Evolutionary conservation across 2,888 invertebrate genomes (phyloP), one percentile per base, ranked within the genome.

Genomic region (Heliothis peltigera): DNA sequence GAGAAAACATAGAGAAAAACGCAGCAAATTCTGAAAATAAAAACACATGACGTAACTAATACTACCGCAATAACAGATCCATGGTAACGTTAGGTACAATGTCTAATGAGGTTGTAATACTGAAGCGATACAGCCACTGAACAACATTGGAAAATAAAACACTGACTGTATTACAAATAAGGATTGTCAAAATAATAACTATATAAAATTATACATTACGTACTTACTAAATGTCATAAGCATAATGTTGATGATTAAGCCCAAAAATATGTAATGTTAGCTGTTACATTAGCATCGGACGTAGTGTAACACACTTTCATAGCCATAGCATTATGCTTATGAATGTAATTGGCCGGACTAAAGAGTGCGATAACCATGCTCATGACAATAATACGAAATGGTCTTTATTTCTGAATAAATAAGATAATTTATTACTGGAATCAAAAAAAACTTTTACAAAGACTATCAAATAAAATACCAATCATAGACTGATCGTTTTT

Each of bases 21-120:
- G 81, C 84, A 83, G 83, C 70, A 81, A 87, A 82, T 81, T 54
- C 87, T 85, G 87, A 84, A 77, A 87, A 84, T 75, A 77, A 82
- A 66, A 77, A 80, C 77, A 84, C 73, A 80, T 71, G 69, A 81
- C 79, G 48, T 62, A 56, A 69, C 80, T 78, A 78, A 67, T 46
- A 66, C 80, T 80, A 81, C 79, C 76, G 79, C 58, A 75, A 79
- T 71, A 72, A 55, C 52, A 56, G 54, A 61, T 61, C 55, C 47
- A 71, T 58, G 49, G 64, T 68, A 66, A 70, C 61, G 56, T 70
- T 70, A 55, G 46, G 61, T 74, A 65, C 43, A 57, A 69, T 70
- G 64, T 71, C 65, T 75, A 69, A 73, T 73, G 47, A 77, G 55
- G 52, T 70, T 67, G 47, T 55, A 74, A 74, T 70, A 80, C 76